Evolutionary conservation across 1,140 invertebrate species (phyloP).

Genomic region (Bilobella aurantiaca): DNA sequence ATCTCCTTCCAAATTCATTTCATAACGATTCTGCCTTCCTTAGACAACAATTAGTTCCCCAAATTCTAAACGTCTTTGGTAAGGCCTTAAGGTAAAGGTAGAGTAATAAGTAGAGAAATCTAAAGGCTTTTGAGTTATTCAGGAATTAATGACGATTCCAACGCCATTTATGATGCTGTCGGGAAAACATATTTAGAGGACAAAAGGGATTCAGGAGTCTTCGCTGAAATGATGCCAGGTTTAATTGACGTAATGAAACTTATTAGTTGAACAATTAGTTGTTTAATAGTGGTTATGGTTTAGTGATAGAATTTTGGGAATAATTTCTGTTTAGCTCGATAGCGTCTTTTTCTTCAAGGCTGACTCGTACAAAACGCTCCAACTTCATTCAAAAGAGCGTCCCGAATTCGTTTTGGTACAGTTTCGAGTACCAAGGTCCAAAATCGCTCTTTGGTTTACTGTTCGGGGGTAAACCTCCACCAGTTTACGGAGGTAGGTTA

Average conservation of each 20-base stretch:
- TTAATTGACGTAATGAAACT: constrained; percentile 24
- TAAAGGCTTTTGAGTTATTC: not conserved
- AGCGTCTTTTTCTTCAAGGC: constrained; percentile 33
- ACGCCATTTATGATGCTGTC: constrained; percentile 24
- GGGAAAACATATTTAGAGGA: constrained; percentile 16
- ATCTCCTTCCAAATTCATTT: not conserved
- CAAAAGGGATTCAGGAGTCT: constrained; percentile 7
- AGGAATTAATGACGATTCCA: not conserved
- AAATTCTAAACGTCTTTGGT: not conserved
- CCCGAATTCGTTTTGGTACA: constrained; percentile 23
- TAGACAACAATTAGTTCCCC: constrained; percentile 1
- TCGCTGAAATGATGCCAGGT: constrained; percentile 22
- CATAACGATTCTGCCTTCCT: constrained; percentile 9
- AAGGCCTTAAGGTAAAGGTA: not conserved
- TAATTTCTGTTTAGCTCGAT: constrained; percentile 18
- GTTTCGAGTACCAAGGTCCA: constrained; percentile 25
- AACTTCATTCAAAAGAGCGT: constrained; percentile 21
- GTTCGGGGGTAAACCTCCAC: not conserved
- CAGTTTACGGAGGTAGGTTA: constrained; percentile 1
- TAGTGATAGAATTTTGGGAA: not conserved
- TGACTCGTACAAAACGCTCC: constrained; percentile 16
- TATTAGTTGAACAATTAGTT: not conserved
- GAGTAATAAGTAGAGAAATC: not conserved
- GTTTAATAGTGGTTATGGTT: no score
- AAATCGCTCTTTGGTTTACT: constrained; percentile 2